Evolutionary conservation across 2,113 vertebrate genomes (phyloP).

Genomic region (Bubalus kerabau): DNA sequence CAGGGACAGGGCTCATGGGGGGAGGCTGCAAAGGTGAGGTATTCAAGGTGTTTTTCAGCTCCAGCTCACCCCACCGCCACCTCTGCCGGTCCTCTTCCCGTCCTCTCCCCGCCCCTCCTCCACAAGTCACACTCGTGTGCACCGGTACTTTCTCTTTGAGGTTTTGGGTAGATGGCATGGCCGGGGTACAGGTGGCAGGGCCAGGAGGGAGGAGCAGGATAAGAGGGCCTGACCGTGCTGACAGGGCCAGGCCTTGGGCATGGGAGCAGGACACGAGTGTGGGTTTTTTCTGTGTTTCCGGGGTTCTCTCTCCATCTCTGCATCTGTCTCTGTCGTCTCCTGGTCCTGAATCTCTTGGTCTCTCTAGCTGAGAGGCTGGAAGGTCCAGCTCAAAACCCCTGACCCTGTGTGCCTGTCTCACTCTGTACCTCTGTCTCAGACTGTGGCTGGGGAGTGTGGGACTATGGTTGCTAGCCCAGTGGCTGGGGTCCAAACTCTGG

Average conservation of each 20-base stretch:
- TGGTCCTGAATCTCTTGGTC: background rate
- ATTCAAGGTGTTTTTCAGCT: constrained; percentile 4
- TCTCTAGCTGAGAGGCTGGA: background rate
- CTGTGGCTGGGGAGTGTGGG: background rate
- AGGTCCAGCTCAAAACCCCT: background rate
- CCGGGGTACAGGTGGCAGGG: background rate
- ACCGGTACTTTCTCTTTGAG: constrained; percentile 43
- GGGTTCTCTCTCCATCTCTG: background rate
- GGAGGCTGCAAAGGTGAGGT: background rate
- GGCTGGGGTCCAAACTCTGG: background rate
- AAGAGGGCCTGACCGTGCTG: background rate
- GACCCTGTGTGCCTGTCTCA: background rate
- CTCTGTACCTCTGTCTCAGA: background rate
- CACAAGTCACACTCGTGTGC: background rate
- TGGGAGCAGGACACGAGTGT: background rate
- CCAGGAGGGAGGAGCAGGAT: background rate
- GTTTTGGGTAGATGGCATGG: constrained; percentile 18
- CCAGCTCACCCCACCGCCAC: background rate
- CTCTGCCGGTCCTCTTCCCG: background rate
- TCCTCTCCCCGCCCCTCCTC: background rate
- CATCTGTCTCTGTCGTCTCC: background rate
- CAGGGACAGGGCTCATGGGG: background rate
- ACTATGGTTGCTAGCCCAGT: background rate
- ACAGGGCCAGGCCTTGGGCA: background rate
- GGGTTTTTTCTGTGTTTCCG: background rate